These are phyloP conservation scores for Penaeus monodon DNA, from an alignment of 2,888 invertebrate genomes.

Conservation along the genomic window DNA sequence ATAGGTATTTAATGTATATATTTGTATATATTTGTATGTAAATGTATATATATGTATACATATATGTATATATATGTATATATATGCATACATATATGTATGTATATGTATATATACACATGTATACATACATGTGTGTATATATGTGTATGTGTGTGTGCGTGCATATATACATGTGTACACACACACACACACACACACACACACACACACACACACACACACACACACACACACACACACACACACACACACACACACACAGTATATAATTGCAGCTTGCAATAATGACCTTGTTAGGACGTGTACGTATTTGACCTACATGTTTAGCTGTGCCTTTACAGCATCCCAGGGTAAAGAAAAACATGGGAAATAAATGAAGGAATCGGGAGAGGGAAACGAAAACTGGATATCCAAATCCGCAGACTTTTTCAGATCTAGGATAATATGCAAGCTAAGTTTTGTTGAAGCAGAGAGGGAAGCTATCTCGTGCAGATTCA, in stretches of 20 bases:
- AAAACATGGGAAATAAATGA: no score
- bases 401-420: no score
- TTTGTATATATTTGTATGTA: not conserved
- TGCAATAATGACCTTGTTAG: no score
- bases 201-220: slow-evolving; percentile 1
- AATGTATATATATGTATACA: not conserved
- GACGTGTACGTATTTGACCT: no score
- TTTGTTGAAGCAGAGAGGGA: no score
- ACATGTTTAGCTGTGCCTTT: no score
- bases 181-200: slow-evolving; percentile 2
- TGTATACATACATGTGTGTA: not conserved
- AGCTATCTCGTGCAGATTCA: no score
- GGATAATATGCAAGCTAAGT: no score
- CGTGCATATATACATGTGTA: not conserved
- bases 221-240: not conserved
- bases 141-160: not conserved
- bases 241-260: not conserved
- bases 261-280: not conserved
- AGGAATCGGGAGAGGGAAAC: no score
- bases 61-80: not conserved
- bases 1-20: not conserved
- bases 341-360: no score
- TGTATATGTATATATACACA: not conserved
- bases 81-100: not conserved
- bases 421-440: no score